phyloP scores from a whole-genome alignment of 1,140 invertebrate genomes.

The Oryzaephilus surinamensis region DNA sequence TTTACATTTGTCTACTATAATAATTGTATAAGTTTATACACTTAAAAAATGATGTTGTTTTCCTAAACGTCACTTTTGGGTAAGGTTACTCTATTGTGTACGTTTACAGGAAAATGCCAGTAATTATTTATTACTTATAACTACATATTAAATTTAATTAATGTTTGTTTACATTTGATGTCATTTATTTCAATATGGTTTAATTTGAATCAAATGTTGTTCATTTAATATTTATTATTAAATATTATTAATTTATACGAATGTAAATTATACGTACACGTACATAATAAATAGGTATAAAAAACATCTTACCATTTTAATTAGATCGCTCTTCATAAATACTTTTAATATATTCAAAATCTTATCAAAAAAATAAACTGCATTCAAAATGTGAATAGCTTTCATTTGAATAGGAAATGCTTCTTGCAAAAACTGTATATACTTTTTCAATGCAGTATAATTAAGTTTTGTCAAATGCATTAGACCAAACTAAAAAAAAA shows the following conservation, averaged over 20 bases:
- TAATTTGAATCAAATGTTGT: not conserved
- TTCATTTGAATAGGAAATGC: slow-evolving; percentile 51
- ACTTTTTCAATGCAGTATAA: slow-evolving; percentile 34
- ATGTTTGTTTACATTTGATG: too few relatives aligned
- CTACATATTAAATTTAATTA: too few relatives aligned
- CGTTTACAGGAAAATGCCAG: too few relatives aligned
- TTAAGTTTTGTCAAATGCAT: slow-evolving; percentile 47
- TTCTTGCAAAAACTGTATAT: slow-evolving; percentile 42
- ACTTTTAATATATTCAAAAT: slow-evolving; percentile 48
- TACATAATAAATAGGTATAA: not conserved
- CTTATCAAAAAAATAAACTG: slow-evolving; percentile 51
- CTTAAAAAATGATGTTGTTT: too few relatives aligned
- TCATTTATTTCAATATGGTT: not conserved
- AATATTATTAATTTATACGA: not conserved
- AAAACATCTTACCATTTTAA: slow-evolving; percentile 44
- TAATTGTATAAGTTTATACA: too few relatives aligned
- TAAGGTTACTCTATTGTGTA: too few relatives aligned
- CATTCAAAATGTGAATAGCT: slow-evolving; percentile 52
- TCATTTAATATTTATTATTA: not conserved
- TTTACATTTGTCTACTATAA: too few relatives aligned
- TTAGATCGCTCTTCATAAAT: slow-evolving; percentile 53
- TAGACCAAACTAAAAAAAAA: slow-evolving; percentile 29
- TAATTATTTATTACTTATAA: too few relatives aligned
- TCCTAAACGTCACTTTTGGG: too few relatives aligned
- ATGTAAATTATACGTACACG: not conserved